Conservation (phyloP, 2,797 vertebrate species). For the Macropus fuliginosus region DNA sequence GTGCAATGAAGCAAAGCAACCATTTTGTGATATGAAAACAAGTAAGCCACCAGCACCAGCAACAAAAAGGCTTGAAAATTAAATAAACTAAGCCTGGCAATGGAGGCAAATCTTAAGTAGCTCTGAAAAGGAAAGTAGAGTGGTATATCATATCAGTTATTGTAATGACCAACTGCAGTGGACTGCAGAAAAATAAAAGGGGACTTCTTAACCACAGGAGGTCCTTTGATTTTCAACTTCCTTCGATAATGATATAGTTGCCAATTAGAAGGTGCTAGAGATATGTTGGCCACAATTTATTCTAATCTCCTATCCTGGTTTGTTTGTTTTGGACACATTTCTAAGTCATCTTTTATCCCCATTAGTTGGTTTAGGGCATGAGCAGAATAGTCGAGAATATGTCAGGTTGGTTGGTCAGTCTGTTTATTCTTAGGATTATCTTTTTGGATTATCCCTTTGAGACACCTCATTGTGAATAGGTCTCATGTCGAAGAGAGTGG, state of each 20-base stretch:
- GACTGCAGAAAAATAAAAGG: slow-evolving; percentile 17
- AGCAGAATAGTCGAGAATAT: not conserved
- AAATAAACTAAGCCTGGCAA: slow-evolving; percentile 33
- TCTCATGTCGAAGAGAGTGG: not conserved
- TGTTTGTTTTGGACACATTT: not conserved
- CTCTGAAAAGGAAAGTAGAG: slow-evolving; percentile 35
- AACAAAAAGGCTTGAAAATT: slow-evolving; percentile 49
- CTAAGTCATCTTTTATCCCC: not conserved
- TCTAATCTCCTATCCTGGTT: slow-evolving; percentile 1
- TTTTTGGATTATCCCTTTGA: not conserved
- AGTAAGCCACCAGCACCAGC: slow-evolving; percentile 38
- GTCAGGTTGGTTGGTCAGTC: not conserved
- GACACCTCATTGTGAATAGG: not conserved
- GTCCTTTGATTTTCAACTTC: slow-evolving; percentile 9
- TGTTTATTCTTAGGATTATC: not conserved
- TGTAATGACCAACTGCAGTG: slow-evolving; percentile 46
- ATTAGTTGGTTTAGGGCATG: not conserved
- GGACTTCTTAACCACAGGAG: not conserved
- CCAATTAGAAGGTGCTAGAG: slow-evolving; percentile 2
- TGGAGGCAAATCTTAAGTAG: not conserved
- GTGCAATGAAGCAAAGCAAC: slow-evolving; percentile 58
- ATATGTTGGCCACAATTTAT: not conserved
- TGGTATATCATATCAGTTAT: slow-evolving; percentile 6
- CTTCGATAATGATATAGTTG: slow-evolving; percentile 30
- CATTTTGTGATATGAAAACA: slow-evolving; percentile 60